These are phyloP conservation scores for Catostylus mosaicus DNA, from an alignment of 30 jellyfish, hydroid and myxozoan species.

Conservation along the genomic window DNA sequence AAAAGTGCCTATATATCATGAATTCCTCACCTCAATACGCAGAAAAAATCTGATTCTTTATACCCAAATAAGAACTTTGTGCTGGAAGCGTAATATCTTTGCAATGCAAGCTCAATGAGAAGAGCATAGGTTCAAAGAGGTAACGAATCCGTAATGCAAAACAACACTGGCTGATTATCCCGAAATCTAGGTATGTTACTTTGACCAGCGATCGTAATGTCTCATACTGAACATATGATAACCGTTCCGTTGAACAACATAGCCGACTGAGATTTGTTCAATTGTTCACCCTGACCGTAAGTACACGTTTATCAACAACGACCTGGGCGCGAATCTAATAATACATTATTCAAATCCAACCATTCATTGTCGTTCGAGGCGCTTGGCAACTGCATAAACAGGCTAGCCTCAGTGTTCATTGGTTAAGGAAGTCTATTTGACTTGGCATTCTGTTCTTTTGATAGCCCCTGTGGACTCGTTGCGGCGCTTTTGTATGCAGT, in stretches of 20 bases:
- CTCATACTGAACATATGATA: not conserved
- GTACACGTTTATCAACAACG: constrained; percentile 33
- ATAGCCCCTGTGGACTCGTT: constrained; percentile 31
- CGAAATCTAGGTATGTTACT: not conserved
- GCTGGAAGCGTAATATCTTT: not conserved
- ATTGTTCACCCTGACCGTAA: constrained; percentile 43
- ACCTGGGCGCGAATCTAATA: constrained; percentile 36
- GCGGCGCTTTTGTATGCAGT: constrained; percentile 19
- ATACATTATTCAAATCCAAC: constrained; percentile 57
- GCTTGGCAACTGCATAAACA: constrained; percentile 72
- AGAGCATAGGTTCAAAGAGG: not conserved
- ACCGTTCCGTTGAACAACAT: constrained; percentile 19
- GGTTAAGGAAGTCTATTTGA: constrained; percentile 27
- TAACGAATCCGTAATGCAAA: not conserved
- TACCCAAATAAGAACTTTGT: not conserved
- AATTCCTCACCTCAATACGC: too few species aligned
- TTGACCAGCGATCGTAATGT: constrained; percentile 10
- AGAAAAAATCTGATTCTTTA: too few species aligned
- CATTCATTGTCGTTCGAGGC: constrained; percentile 17
- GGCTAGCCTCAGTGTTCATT: constrained; percentile 27
- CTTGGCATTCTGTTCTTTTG: constrained; percentile 34
- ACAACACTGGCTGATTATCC: not conserved
- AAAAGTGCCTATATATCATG: too few species aligned
- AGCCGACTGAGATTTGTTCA: constrained; percentile 64
- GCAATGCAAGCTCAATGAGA: not conserved